A percentile compares a stretch with the other conserved stretches of the same genome.
These are phyloP conservation scores for Uropsilus gracilis DNA, from an alignment of 2,113 vertebrate species.

Conservation along the genomic window DNA sequence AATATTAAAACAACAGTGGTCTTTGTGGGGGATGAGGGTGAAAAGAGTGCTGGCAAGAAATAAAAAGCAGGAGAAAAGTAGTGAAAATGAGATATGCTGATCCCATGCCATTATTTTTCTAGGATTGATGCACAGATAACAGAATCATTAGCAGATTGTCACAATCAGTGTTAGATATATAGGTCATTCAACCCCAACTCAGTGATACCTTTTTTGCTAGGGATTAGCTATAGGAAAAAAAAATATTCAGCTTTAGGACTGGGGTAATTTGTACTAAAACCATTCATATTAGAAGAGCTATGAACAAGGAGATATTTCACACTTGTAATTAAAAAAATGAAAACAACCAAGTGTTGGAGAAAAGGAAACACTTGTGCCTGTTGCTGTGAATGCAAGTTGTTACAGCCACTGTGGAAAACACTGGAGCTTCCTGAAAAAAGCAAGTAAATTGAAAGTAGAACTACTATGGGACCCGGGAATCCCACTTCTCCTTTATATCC, in stretches of 20 bases:
- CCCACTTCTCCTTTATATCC: not conserved
- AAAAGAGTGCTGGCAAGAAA: conserved; percentile 20
- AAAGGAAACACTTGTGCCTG: not conserved
- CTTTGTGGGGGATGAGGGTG: not conserved
- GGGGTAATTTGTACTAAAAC: not conserved
- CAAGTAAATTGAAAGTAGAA: not conserved
- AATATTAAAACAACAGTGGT: conserved; percentile 55
- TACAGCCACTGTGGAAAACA: not conserved
- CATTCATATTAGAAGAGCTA: not conserved
- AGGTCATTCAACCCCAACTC: not conserved
- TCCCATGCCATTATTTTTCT: conserved; percentile 32
- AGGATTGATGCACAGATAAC: not conserved
- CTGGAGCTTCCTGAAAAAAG: not conserved
- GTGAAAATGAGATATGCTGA: conserved; percentile 11
- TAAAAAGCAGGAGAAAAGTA: not conserved
- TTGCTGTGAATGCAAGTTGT: conserved; percentile 7
- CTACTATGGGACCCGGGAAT: not conserved
- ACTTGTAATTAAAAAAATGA: not conserved
- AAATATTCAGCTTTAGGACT: not conserved
- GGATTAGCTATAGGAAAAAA: conserved; percentile 29
- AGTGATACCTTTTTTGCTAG: conserved; percentile 17
- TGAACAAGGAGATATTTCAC: not conserved
- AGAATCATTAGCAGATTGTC: conserved; percentile 27
- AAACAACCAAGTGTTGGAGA: not conserved
- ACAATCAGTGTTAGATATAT: conserved; percentile 5